Conservation (phyloP, 2,888 invertebrate species). For the Campopleginae sp. region DNA sequence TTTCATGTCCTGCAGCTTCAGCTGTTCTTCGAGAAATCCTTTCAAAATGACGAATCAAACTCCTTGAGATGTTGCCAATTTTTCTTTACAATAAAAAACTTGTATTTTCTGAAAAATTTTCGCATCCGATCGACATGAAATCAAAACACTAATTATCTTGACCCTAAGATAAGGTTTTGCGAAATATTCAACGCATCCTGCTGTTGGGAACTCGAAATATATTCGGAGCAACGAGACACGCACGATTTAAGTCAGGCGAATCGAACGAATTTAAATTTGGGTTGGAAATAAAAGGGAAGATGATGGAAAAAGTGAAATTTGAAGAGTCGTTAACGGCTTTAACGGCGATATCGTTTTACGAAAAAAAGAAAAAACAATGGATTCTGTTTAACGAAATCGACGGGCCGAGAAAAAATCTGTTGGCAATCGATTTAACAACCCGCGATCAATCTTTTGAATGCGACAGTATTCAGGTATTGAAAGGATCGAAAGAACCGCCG, state of each 20-base stretch:
- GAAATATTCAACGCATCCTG: too few species aligned
- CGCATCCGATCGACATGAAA: too few species aligned
- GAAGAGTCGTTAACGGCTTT: background rate
- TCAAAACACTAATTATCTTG: too few species aligned
- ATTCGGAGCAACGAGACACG: too few species aligned
- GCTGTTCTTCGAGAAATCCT: too few species aligned
- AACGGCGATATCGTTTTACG: background rate
- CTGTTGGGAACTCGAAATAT: too few species aligned
- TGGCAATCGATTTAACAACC: background rate
- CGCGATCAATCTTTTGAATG: conserved; percentile 1
- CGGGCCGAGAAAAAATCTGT: background rate
- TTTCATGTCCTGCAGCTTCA: too few species aligned
- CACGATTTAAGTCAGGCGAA: background rate
- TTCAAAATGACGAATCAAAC: too few species aligned
- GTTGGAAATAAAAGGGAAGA: background rate
- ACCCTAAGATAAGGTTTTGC: too few species aligned
- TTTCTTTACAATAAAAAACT: too few species aligned
- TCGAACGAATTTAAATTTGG: background rate
- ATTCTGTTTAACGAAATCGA: background rate
- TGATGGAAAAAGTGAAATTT: background rate
- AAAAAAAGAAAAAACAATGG: background rate
- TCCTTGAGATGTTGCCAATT: too few species aligned
- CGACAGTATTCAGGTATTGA: background rate
- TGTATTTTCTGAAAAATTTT: too few species aligned
- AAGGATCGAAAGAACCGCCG: background rate